Percentiles rank a stretch among this genome's conserved stretches.
phyloP scores from a whole-genome alignment of 2,113 vertebrate genomes.

The Sorex fumeus region DNA sequence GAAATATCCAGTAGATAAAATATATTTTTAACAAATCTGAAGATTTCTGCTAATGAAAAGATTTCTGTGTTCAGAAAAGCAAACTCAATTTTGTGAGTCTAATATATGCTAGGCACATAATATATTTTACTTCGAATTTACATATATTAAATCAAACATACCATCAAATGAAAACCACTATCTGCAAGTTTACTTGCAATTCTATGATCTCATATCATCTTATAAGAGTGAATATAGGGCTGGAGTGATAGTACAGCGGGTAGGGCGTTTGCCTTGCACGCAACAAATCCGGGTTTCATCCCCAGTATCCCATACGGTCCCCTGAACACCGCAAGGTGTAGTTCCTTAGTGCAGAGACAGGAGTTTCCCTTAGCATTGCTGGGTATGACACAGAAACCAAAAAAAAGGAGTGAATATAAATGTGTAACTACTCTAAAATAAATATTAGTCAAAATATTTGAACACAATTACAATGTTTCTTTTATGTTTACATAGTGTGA shows the following conservation, averaged over 20 bases:
- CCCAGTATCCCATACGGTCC: no score
- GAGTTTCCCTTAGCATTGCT: no score
- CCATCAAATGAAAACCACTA: not conserved
- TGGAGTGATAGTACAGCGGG: no score
- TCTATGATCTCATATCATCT: not conserved
- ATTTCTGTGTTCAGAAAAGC: not conserved
- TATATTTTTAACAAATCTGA: slow-evolving; percentile 18
- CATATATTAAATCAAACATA: not conserved
- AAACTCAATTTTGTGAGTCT: slow-evolving; percentile 2
- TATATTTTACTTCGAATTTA: not conserved
- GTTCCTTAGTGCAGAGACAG: no score
- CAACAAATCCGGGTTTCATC: no score
- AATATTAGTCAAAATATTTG: not conserved
- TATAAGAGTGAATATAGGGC: no score
- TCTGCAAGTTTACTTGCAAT: not conserved
- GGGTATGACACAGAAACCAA: no score
- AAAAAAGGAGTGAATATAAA: no score
- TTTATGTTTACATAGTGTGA: no score
- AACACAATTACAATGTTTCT: not conserved
- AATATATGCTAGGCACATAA: not conserved
- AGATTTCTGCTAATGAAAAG: slow-evolving; percentile 49
- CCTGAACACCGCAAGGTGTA: no score
- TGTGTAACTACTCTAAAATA: not conserved
- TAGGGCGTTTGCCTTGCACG: no score
- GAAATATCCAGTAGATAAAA: slow-evolving; percentile 28